These are phyloP conservation scores for Antrozous pallidus DNA, from an alignment of 2,797 vertebrate genomes.

Conservation along the genomic window DNA sequence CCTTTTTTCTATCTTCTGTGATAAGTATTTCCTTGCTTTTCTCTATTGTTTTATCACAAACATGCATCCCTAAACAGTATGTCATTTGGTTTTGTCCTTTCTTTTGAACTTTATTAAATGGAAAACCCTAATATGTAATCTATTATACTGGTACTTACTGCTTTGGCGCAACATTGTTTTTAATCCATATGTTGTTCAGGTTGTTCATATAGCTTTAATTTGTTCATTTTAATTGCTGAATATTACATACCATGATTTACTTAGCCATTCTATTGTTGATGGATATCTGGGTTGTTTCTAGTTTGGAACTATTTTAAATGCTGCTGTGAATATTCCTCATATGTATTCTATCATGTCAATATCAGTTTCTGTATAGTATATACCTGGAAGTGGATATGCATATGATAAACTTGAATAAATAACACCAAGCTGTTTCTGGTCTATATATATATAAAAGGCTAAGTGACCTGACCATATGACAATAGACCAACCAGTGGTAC, in stretches of 20 bases:
- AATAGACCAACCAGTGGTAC: too few species aligned
- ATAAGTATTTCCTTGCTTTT: conserved; percentile 47
- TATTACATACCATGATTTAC: not conserved
- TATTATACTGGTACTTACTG: not conserved
- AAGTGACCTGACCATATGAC: too few species aligned
- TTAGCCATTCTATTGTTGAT: conserved; percentile 28
- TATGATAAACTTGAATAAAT: conserved; percentile 25
- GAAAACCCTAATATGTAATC: not conserved
- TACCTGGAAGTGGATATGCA: not conserved
- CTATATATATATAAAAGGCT: too few species aligned
- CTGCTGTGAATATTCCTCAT: not conserved
- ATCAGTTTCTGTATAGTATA: conserved; percentile 9
- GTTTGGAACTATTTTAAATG: not conserved
- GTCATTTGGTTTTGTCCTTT: conserved; percentile 28
- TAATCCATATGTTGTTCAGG: not conserved
- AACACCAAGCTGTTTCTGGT: not conserved
- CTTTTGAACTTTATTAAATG: conserved; percentile 27
- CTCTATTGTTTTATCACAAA: conserved; percentile 30
- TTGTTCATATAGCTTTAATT: conserved; percentile 1
- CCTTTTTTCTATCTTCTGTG: conserved; percentile 41
- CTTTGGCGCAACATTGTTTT: conserved; percentile 18
- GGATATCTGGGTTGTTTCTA: not conserved
- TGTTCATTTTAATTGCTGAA: conserved; percentile 6
- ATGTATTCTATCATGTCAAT: not conserved
- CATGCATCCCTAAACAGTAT: conserved; percentile 24